These are phyloP conservation scores for Brachyptera putata DNA, from an alignment of 2,888 invertebrate genomes.

Conservation along the genomic window DNA sequence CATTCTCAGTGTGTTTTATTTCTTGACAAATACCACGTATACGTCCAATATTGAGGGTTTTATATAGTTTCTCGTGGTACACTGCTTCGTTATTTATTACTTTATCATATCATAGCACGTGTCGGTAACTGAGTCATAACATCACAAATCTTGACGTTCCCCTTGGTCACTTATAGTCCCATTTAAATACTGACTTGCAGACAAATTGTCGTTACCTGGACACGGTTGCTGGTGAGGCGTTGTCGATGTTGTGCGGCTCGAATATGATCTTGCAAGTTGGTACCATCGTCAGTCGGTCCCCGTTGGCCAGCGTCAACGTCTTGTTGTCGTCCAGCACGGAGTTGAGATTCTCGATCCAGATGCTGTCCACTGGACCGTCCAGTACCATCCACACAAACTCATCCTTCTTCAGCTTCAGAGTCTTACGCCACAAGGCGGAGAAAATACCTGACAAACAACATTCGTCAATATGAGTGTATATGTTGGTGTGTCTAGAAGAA, in stretches of 20 bases:
- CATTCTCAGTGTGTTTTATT: too few species aligned
- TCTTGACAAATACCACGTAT: too few species aligned
- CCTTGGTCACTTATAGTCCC: too few species aligned
- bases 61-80: too few species aligned
- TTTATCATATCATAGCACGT: too few species aligned
- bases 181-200: too few species aligned
- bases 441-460: slow-evolving; percentile 78
- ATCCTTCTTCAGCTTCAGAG: slow-evolving; percentile 78
- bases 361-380: slow-evolving; percentile 95
- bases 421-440: slow-evolving; percentile 93
- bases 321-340: slow-evolving; percentile 96
- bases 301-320: slow-evolving; percentile 90
- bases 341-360: slow-evolving; percentile 98
- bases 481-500: too few species aligned
- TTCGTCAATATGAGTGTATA: too few species aligned
- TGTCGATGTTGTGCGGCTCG: slow-evolving; percentile 96
- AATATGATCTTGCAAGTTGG: slow-evolving; percentile 93
- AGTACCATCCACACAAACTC: slow-evolving; percentile 92
- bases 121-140: too few species aligned
- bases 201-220: slow-evolving; percentile 52
- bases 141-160: too few species aligned
- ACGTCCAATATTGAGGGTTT: too few species aligned
- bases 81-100: too few species aligned
- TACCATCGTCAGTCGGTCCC: slow-evolving; percentile 92
- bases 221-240: slow-evolving; percentile 95